Evolutionary conservation across 1,140 invertebrate species (phyloP), one percentile per base, ranked within the genome.

Genomic region (Zaprionus vittiger): DNA sequence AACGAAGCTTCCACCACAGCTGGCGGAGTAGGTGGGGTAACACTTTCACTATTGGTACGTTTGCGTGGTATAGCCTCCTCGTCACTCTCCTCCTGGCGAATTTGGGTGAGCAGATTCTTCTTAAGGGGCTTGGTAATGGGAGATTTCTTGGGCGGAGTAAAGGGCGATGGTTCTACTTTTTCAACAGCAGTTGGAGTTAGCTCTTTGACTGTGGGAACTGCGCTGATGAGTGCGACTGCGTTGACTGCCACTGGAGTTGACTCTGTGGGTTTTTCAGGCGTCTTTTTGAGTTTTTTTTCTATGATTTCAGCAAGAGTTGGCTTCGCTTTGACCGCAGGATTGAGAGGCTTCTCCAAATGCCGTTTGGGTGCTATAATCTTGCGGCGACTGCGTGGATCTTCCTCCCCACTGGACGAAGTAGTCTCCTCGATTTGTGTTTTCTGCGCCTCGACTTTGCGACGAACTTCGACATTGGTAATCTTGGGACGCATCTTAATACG

Each of bases 361-460:
- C 82, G 47, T 12, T 90, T 91, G 14, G 82, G 80, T 6, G 82
- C 72, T 20, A 79, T 79, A 24, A 82, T 80, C 59, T 91, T 92
- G 9, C 83, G 77, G 1, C 85, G 79, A 72, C 77, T 77, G 4
- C 85, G 74, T 6, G 77, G 26, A 56, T 92, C 86, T 67, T 93
- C 81, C 65, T 95, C 95, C n/a, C 81, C 87, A 15, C 84, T 90
- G 7, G 91, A 91, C 0, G 90, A 92, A 79, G 94, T 95, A 22
- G 94, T 94, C 71, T 94, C 93, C 70, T 94, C 93, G 41, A 93
- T 93, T 67, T 94, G 78, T 3, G 80, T 81, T 73, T 91, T 94
- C 94, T 75, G 95, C 60, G 72, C 93, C 76, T 95, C 95, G 0
- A 95, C 92, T 47, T 94, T 95, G 61, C 94, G 94, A 17, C 95